Evolutionary conservation across 1,140 invertebrate genomes (phyloP).

Genomic region (Drosophila melanica): DNA sequence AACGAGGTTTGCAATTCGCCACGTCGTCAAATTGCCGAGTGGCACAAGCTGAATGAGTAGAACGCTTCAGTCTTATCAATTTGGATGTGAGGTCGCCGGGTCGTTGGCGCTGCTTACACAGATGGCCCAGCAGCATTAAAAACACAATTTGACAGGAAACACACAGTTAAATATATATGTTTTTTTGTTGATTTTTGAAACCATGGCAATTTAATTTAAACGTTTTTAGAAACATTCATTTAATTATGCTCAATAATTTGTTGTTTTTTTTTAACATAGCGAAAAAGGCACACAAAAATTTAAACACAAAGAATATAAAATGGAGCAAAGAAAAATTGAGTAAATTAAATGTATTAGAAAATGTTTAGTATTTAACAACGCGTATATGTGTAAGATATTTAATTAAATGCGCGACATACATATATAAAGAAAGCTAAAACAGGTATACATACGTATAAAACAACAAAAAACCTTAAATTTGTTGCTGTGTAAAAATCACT

Average conservation of each 20-base stretch:
- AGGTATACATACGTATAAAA: constrained; percentile 26
- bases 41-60: constrained; percentile 98
- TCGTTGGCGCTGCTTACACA: constrained; percentile 57
- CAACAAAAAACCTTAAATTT: constrained; percentile 22
- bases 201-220: constrained; percentile 5
- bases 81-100: constrained; percentile 32
- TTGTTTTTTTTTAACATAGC: constrained; percentile 2
- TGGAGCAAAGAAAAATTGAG: constrained; percentile 21
- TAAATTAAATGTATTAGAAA: constrained; percentile 81
- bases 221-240: neutral
- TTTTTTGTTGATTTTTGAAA: neutral
- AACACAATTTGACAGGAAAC: constrained; percentile 37
- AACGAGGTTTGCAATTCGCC: constrained; percentile 97
- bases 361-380: constrained; percentile 70
- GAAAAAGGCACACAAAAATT: constrained; percentile 9
- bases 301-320: constrained; percentile 5
- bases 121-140: constrained; percentile 18
- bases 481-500: constrained; percentile 55
- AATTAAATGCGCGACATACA: constrained; percentile 30
- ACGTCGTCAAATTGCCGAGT: constrained; percentile 98
- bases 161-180: constrained; percentile 1
- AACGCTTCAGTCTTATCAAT: constrained; percentile 21
- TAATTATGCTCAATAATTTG: constrained; percentile 27
- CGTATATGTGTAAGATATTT: constrained; percentile 72
- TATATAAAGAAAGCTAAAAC: constrained; percentile 28